Evolutionary conservation across 2,797 vertebrate genomes (phyloP), one percentile per base, ranked within the genome.

Genomic region (Pangasius larnaudii): DNA sequence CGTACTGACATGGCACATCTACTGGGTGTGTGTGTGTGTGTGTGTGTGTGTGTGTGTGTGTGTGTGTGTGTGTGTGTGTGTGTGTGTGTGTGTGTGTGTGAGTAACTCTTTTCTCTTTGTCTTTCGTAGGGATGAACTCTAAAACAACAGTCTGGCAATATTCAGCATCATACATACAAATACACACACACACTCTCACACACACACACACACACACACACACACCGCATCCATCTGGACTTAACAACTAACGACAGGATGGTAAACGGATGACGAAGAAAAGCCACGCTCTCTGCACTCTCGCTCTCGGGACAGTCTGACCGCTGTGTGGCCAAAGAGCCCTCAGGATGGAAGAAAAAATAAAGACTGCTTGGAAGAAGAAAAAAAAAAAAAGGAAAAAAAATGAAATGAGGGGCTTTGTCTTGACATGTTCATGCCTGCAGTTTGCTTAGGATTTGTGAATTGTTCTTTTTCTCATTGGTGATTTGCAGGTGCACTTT

Each of bases 101-200:
- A 61, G 8, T 90, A 88, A 90, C 81, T 16, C 1, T 82, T 92
- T 90, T 95, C 82, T 58, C 79, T 78, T 22, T 56, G 22, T 88
- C 88, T 91, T 87, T 92, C 91, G 14, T 96, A 99, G 98, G 97
- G 98, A 99, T 96, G 98, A 99, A 97, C 96, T 99, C 93, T 99
- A 97, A 99, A 97, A 96, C 96, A 94, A 94, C 96, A 95, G 94
- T 95, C 95, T 93, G 94, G 95, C 95, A 95, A 94, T 96, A 94
- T 95, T 95, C 89, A 93, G 93, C 92, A 89, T 94, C 94, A 94
- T 94, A 94, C 93, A 46, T n/a, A 74, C 63, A 63, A 46, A 53
- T 67, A 49, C 63, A 58, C 13, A 74, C 77, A 82, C 69, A 69
- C 53, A 82, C 19, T 85, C 59, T 1, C 36, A 36, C 36, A 36